Conservation (phyloP, 2,888 invertebrate species). For the Ochropleura leucogaster region DNA sequence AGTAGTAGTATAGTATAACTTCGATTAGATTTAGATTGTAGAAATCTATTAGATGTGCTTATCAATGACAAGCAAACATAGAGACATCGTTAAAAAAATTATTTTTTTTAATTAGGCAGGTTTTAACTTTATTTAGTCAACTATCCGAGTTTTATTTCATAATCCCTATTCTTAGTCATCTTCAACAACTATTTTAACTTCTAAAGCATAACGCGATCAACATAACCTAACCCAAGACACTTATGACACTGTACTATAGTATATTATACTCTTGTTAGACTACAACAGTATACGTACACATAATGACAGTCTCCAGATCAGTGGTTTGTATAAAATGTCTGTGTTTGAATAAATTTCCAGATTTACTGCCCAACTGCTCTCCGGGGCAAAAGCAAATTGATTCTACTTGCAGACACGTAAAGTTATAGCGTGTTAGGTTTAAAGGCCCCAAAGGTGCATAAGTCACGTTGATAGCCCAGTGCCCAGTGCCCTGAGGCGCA, state of each 20-base stretch:
- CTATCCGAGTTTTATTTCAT: background rate
- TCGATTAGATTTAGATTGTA: background rate
- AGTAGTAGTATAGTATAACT: background rate
- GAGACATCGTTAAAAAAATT: background rate
- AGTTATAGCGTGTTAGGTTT: slow-evolving; percentile 8
- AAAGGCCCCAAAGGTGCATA: slow-evolving; percentile 14
- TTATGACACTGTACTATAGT: too few relatives aligned
- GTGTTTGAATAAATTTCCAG: slow-evolving; percentile 44
- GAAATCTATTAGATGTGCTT: background rate
- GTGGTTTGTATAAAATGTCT: slow-evolving; percentile 29
- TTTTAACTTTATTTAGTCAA: background rate
- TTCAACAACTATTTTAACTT: slow-evolving; percentile 11
- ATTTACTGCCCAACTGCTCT: slow-evolving; percentile 35
- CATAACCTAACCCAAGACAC: too few relatives aligned
- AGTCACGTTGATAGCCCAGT: slow-evolving; percentile 26
- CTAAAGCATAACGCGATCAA: background rate
- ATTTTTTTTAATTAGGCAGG: background rate
- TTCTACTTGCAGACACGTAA: slow-evolving; percentile 24
- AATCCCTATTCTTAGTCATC: background rate
- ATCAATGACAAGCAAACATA: background rate
- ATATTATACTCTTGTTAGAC: too few relatives aligned
- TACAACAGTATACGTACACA: background rate
- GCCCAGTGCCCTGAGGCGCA: slow-evolving; percentile 9
- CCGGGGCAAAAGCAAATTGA: slow-evolving; percentile 28
- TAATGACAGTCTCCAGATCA: background rate